Evolutionary conservation across 2,888 invertebrate genomes (phyloP).

Genomic region (Nymphalis c-album): DNA sequence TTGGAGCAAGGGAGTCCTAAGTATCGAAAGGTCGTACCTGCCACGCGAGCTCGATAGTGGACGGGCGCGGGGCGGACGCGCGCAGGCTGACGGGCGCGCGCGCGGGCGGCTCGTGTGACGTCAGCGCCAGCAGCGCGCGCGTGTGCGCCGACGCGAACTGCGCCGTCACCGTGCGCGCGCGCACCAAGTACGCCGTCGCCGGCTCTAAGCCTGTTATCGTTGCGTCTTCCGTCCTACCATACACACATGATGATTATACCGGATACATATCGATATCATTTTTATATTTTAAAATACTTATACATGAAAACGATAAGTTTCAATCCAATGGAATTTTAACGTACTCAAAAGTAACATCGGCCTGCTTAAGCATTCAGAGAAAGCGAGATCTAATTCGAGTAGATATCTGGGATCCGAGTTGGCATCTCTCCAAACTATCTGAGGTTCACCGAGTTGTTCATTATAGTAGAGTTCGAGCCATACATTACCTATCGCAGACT

Average conservation of each 20-base stretch:
- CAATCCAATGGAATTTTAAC: background rate
- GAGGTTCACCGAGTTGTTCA: background rate
- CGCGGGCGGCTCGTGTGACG: constrained; percentile 72
- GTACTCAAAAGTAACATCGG: background rate
- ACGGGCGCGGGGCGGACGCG: constrained; percentile 65
- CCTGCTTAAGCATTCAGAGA: background rate
- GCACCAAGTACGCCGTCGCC: constrained; percentile 71
- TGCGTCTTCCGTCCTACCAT: constrained; percentile 62
- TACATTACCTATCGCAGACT: background rate
- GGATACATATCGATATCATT: background rate
- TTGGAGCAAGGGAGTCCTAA: background rate
- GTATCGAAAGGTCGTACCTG: constrained; percentile 55
- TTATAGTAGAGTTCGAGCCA: constrained; percentile 2
- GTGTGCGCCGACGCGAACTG: constrained; percentile 76
- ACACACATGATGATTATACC: background rate
- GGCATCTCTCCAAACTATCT: constrained; percentile 6
- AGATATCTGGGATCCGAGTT: background rate
- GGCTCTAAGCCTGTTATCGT: constrained; percentile 73
- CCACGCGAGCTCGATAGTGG: constrained; percentile 72
- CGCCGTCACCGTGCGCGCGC: constrained; percentile 71
- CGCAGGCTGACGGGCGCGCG: constrained; percentile 66
- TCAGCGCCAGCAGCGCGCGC: constrained; percentile 67
- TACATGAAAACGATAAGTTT: too few relatives aligned
- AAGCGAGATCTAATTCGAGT: background rate
- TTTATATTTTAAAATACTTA: background rate